phyloP scores from a whole-genome alignment of 2,113 vertebrate genomes.

The Sterrhoptilus dennistouni region DNA sequence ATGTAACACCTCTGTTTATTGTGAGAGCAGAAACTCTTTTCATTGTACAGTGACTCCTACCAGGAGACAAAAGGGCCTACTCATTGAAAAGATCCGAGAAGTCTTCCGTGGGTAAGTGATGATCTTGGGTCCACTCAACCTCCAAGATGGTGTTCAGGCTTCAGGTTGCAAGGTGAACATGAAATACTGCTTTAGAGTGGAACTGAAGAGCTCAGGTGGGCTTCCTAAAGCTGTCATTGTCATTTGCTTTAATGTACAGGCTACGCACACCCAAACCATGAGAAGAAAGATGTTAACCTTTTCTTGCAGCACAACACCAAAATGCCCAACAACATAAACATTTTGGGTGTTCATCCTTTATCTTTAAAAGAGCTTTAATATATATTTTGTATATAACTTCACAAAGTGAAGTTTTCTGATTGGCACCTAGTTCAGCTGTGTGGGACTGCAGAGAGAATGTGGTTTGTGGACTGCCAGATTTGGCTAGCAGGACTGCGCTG shows the following conservation, averaged over 20 bases:
- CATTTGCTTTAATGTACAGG: not conserved
- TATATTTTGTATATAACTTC: not conserved
- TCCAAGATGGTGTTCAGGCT: rapidly evolving
- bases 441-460: not conserved
- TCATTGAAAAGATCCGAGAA: not conserved
- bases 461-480: not conserved
- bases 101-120: not conserved
- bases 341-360: not conserved
- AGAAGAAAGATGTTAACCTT: not conserved
- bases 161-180: not conserved
- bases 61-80: not conserved
- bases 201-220: not conserved
- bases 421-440: not conserved
- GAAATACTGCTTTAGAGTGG: not conserved
- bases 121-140: not conserved
- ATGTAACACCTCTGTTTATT: not conserved
- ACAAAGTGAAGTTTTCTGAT: not conserved
- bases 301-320: not conserved
- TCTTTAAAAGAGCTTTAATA: not conserved
- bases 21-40: not conserved
- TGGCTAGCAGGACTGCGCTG: not conserved
- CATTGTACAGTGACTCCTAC: rapidly evolving
- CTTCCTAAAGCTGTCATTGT: not conserved
- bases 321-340: no score
- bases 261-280: rapidly evolving